Base-by-base conservation (phyloP, 2,888 invertebrate species). In the Anticlea derivata region DNA sequence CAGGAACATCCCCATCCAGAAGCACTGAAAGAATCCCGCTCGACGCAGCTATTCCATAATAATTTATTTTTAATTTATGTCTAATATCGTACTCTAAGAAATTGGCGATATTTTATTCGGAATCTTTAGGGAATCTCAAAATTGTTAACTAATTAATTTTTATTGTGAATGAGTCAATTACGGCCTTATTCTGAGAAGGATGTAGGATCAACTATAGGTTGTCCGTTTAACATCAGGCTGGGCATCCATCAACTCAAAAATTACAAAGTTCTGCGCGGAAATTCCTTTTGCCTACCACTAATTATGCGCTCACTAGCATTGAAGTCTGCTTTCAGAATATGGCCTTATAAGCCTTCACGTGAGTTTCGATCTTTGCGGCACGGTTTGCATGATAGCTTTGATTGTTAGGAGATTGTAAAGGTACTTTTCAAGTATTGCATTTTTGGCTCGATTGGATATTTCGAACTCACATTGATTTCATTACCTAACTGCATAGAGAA, bases 1-100 rank as follows among this genome's bases (percentile, higher is more conserved):
- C 85, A 94, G 95, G 78, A 92, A 95, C 85, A 96, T 96, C 91
- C 96, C 96, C 72, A 96, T 96, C 73, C 94, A 95, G 76, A 90
- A 89, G 73, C 89, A 90, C 78, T 90, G 88, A 90, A 37, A 43
- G 58, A 53, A 55, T 56, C 65, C 57, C 65, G 70, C 73, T 65
- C 61, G 71, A 71, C 66, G 76, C 80, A 83, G 84, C 86, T 86
- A 89, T 90, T 89, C 89, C 89, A 89, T 87, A 88, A 83, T 88
- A 81, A 88, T 88, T 89, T 90, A 88, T 89, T 88, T 41, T 80
- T 87, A 85, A 86, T 87, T 85, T 88, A 86, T 83, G 78, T 78
- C 75, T 74, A 77, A 76, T 73, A 79, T 46, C 41, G 41, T 80
- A 80, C 68, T 74, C 65, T 87, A 86, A 84, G 86, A 65, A 63